Evolutionary conservation across 2,113 vertebrate species (phyloP).

Genomic region (Sebastes schlegelii): DNA sequence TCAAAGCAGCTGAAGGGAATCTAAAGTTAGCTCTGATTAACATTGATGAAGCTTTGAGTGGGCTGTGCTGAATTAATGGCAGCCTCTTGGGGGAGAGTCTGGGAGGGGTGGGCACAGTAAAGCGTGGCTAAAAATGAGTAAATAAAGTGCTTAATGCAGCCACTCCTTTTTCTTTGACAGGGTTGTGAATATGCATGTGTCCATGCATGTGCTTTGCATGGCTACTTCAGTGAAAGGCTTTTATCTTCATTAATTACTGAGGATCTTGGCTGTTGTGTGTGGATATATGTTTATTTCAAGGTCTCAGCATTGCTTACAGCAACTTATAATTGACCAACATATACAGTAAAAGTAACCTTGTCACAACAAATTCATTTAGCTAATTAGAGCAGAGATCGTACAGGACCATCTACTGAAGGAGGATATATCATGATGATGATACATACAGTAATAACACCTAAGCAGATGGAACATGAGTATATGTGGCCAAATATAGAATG

Average conservation of each 20-base stretch:
- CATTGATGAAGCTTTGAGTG: conserved; percentile 68
- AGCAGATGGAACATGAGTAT: not conserved
- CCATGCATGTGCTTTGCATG: not conserved
- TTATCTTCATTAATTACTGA: conserved; percentile 1
- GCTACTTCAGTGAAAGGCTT: conserved; percentile 1
- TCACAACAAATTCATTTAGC: conserved; percentile 10
- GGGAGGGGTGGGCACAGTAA: conserved; percentile 51
- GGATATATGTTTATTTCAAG: not conserved
- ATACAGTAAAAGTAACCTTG: conserved; percentile 7
- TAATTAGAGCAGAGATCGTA: conserved; percentile 6
- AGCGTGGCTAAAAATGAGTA: conserved; percentile 55
- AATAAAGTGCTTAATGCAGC: conserved; percentile 60
- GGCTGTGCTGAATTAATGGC: conserved; percentile 69
- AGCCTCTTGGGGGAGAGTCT: conserved; percentile 49
- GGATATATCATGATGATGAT: conserved; percentile 6
- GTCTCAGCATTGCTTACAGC: not conserved
- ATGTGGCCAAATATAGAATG: not conserved
- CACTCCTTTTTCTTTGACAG: conserved; percentile 35
- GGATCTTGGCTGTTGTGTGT: not conserved
- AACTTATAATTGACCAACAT: not conserved
- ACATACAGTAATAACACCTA: conserved; percentile 1
- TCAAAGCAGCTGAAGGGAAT: conserved; percentile 42
- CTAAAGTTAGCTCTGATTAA: conserved; percentile 68
- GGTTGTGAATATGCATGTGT: conserved; percentile 3
- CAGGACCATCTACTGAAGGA: not conserved